A percentile compares a stretch with the other conserved stretches of the same genome.
phyloP scores from a whole-genome alignment of 2,888 invertebrate genomes.

The Fragum fragum region DNA sequence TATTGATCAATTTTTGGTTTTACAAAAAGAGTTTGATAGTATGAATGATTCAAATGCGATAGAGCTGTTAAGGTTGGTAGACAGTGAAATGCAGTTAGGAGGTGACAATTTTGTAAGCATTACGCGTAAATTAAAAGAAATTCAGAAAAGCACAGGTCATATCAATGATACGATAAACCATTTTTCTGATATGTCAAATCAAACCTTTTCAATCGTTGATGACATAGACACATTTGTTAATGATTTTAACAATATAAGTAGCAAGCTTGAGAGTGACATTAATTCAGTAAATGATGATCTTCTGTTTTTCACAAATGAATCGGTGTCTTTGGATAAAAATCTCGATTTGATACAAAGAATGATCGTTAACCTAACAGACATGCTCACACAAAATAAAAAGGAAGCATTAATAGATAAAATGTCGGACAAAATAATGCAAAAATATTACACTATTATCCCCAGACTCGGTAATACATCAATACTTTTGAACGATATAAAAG shows the following conservation, averaged over 20 bases:
- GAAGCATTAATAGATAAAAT: neutral
- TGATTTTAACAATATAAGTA: neutral
- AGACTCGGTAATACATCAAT: neutral
- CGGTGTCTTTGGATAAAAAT: neutral
- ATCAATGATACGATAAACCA: neutral
- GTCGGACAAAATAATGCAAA: neutral
- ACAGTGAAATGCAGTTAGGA: neutral
- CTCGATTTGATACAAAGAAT: neutral
- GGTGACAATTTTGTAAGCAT: neutral
- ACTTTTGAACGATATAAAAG: neutral
- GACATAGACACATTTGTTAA: neutral
- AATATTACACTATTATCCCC: neutral
- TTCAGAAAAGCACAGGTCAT: neutral
- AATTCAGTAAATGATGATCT: neutral
- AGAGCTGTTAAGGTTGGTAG: neutral
- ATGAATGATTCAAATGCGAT: neutral
- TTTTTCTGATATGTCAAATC: neutral
- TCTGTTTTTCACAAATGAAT: neutral
- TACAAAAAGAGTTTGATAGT: neutral
- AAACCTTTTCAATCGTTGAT: neutral
- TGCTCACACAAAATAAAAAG: neutral
- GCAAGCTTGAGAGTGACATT: neutral
- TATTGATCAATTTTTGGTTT: neutral
- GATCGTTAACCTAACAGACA: neutral
- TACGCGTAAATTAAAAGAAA: neutral